Evolutionary conservation across 1,140 invertebrate genomes (phyloP).

Genomic region (Hormaphis cornu): DNA sequence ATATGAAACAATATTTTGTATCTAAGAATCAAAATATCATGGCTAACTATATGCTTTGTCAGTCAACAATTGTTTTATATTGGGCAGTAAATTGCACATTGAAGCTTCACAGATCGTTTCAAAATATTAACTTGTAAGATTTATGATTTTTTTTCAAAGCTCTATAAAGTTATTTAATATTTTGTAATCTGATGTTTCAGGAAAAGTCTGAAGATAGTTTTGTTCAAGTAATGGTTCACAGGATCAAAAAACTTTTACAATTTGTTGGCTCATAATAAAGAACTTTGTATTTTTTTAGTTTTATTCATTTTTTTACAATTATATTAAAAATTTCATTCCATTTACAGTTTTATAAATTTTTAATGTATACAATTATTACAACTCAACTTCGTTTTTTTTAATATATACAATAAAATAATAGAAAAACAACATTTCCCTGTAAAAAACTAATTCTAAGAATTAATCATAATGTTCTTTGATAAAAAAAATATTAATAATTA

Average conservation of each 20-base stretch:
- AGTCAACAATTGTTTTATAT: too few species aligned
- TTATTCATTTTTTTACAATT: slow-evolving; percentile 30
- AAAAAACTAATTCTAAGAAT: slow-evolving; percentile 15
- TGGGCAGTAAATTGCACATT: too few species aligned
- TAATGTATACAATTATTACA: slow-evolving; percentile 26
- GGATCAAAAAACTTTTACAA: slow-evolving; percentile 27
- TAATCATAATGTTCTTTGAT: slow-evolving; percentile 21
- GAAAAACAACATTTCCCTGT: slow-evolving; percentile 31
- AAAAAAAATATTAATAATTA: slow-evolving; percentile 8
- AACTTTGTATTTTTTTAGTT: slow-evolving; percentile 4
- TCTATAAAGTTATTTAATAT: too few species aligned
- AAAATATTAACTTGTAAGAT: too few species aligned
- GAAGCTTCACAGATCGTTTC: too few species aligned
- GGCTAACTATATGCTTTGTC: too few species aligned
- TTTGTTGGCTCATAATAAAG: slow-evolving; percentile 14
- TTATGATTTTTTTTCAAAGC: too few species aligned
- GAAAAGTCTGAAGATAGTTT: slow-evolving; percentile 27
- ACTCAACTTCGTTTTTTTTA: slow-evolving; percentile 13
- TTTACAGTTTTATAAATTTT: slow-evolving; percentile 22
- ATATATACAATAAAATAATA: slow-evolving; percentile 22
- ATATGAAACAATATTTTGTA: too few species aligned
- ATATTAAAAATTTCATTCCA: background rate
- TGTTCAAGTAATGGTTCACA: slow-evolving; percentile 24
- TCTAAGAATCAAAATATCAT: too few species aligned
- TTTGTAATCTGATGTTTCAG: slow-evolving; percentile 2